phyloP scores from a whole-genome alignment of 2,888 invertebrate species.

The Invenusta paracnida region DNA sequence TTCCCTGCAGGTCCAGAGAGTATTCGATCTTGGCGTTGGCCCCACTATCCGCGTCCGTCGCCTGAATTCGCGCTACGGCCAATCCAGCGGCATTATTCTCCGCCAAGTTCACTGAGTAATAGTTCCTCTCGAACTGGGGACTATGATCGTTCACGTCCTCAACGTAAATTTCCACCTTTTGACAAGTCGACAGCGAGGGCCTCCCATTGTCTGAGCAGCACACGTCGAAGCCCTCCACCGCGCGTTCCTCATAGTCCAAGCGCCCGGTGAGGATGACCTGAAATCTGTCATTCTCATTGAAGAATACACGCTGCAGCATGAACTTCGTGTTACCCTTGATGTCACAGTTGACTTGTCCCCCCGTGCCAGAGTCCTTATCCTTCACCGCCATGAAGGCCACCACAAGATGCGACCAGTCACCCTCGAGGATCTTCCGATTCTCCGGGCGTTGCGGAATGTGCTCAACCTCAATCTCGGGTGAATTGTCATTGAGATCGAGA shows the following conservation, averaged over 20 bases:
- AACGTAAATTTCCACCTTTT: conserved; percentile 2
- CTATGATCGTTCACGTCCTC: not conserved
- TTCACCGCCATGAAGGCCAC: not conserved
- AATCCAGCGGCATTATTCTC: not conserved
- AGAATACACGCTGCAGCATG: not conserved
- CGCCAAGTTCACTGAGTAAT: not conserved
- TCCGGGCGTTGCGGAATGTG: not conserved
- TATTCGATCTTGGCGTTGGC: not conserved
- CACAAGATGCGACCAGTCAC: not conserved
- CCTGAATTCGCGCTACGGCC: not conserved
- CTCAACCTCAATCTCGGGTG: not conserved
- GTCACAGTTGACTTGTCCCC: not conserved
- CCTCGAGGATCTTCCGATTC: not conserved
- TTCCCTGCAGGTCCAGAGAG: not conserved
- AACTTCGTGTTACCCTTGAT: conserved; percentile 6
- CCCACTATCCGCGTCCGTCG: conserved; percentile 5
- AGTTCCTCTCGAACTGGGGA: not conserved
- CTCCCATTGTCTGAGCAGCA: conserved; percentile 1
- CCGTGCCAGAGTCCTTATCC: not conserved
- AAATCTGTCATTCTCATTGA: not conserved
- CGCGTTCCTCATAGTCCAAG: conserved; percentile 5
- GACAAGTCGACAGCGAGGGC: not conserved
- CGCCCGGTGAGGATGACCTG: not conserved
- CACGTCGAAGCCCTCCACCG: conserved; percentile 9
- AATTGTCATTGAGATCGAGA: not conserved